These are phyloP conservation scores for Hypomecis atomaria DNA, from an alignment of 2,888 invertebrate genomes.

Conservation along the genomic window DNA sequence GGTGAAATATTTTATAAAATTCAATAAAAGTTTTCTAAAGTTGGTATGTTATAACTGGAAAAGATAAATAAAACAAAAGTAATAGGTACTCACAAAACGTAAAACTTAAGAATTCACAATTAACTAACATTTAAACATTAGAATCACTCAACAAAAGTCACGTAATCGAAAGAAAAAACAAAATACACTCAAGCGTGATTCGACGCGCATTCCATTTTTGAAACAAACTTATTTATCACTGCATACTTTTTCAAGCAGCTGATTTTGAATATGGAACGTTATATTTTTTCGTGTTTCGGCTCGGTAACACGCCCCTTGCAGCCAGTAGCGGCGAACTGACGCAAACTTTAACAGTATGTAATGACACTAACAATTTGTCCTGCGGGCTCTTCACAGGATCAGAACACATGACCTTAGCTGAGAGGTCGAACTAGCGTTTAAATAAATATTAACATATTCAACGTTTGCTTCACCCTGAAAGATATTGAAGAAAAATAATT, in stretches of 20 bases:
- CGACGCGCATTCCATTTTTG: slow-evolving; percentile 46
- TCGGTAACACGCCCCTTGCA: slow-evolving; percentile 66
- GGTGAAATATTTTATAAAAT: no score
- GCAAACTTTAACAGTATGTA: slow-evolving; percentile 73
- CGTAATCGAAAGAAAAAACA: slow-evolving; percentile 23
- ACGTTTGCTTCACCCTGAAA: background rate
- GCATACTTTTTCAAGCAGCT: background rate
- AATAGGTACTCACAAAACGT: slow-evolving; percentile 46
- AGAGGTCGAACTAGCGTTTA: slow-evolving; percentile 55
- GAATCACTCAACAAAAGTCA: slow-evolving; percentile 26
- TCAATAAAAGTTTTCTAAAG: no score
- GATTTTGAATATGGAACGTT: slow-evolving; percentile 31
- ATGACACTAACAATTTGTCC: slow-evolving; percentile 78
- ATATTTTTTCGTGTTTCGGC: slow-evolving; percentile 42
- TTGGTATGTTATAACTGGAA: background rate
- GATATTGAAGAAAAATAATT: no score
- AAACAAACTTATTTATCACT: slow-evolving; percentile 23
- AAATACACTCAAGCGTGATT: slow-evolving; percentile 31
- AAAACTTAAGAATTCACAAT: slow-evolving; percentile 42
- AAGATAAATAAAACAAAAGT: background rate
- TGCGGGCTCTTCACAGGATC: slow-evolving; percentile 70
- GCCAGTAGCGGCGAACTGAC: slow-evolving; percentile 70
- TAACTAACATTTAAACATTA: slow-evolving; percentile 49
- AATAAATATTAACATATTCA: slow-evolving; percentile 8
- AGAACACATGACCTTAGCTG: slow-evolving; percentile 63